Conservation (phyloP, 2,888 invertebrate species). For the Galeruca laticollis region DNA sequence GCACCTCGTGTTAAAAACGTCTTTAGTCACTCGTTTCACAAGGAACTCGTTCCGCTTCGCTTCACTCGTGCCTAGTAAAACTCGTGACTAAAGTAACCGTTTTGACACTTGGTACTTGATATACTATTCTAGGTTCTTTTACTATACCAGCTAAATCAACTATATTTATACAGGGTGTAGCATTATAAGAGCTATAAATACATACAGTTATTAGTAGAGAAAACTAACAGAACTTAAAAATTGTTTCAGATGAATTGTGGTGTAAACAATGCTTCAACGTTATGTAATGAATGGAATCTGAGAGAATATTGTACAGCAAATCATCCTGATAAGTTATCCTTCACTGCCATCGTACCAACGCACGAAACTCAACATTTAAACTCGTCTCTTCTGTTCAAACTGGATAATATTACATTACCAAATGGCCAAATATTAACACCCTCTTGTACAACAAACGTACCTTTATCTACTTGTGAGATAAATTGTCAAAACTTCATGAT, state of each 20-base stretch:
- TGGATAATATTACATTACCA: background rate
- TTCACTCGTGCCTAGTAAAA: no score
- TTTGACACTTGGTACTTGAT: no score
- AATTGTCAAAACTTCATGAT: background rate
- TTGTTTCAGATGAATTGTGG: background rate
- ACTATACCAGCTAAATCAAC: no score
- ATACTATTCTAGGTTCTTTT: no score
- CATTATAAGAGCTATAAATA: no score
- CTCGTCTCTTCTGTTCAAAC: background rate
- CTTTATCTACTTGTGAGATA: background rate
- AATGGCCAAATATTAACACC: background rate
- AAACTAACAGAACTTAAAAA: background rate
- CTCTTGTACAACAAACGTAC: background rate
- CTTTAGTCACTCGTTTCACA: no score
- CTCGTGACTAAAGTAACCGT: no score
- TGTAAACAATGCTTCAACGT: background rate
- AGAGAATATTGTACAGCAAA: background rate
- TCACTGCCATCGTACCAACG: background rate
- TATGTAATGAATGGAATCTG: slow-evolving; percentile 3
- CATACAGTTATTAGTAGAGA: no score
- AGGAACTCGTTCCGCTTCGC: no score
- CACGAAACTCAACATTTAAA: background rate
- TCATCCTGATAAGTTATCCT: background rate
- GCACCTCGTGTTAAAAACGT: no score
- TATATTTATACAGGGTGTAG: no score